These are phyloP conservation scores for Drosophila pegasa DNA, from an alignment of 2,888 invertebrate species.

Conservation along the genomic window DNA sequence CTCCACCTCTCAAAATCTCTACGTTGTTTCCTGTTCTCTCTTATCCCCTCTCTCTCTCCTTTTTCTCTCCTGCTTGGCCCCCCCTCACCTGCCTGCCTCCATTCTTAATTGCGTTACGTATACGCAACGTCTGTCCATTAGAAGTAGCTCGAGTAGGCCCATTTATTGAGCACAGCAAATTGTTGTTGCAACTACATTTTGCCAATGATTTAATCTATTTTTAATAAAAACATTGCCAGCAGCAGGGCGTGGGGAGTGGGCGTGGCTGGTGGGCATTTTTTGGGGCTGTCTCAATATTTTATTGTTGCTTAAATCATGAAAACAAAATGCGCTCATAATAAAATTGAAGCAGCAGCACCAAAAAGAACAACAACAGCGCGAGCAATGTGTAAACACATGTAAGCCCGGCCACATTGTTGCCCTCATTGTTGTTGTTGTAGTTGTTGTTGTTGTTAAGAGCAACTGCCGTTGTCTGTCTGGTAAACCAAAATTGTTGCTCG, in stretches of 20 bases:
- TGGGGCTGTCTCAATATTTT: conserved; percentile 5
- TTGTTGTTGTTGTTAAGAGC: conserved; percentile 27
- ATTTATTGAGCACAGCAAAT: conserved; percentile 12
- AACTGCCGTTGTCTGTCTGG: conserved; percentile 72
- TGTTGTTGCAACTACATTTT: conserved; percentile 47
- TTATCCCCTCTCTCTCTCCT: neutral
- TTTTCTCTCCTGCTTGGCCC: neutral
- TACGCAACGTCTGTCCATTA: conserved; percentile 39
- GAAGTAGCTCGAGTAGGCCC: conserved; percentile 12
- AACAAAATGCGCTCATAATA: conserved; percentile 67
- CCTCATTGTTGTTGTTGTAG: conserved; percentile 37
- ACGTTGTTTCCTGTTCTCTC: neutral
- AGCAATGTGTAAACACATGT: conserved; percentile 72
- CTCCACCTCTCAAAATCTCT: neutral
- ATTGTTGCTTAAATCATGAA: conserved; percentile 49
- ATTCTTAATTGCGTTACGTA: conserved; percentile 28
- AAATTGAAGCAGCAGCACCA: conserved; percentile 61
- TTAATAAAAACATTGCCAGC: conserved; percentile 48
- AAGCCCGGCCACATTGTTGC: conserved; percentile 52
- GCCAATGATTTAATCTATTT: conserved; percentile 63
- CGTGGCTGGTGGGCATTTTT: neutral
- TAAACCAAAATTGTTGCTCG: conserved; percentile 79
- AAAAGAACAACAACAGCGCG: conserved; percentile 12
- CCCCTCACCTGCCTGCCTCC: neutral
- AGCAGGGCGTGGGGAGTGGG: neutral